Percentiles rank a stretch among this genome's conserved stretches.
Evolutionary conservation across 2,113 vertebrate species (phyloP).

Genomic region (Periophthalmus modestus): DNA sequence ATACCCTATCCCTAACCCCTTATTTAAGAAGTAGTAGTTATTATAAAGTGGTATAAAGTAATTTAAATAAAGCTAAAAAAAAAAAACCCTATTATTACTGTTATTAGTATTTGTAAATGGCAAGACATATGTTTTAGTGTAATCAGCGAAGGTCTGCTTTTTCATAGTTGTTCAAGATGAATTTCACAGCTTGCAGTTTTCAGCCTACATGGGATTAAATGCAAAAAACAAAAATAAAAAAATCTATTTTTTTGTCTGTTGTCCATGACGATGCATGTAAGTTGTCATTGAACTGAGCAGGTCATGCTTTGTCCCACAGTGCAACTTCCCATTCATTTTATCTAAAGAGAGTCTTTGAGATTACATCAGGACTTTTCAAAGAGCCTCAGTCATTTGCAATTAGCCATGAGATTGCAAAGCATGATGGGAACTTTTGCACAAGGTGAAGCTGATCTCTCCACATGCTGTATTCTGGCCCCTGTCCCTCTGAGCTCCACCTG

Average conservation of each 20-base stretch:
- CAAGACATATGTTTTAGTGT: neutral
- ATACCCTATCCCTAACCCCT: too few relatives aligned
- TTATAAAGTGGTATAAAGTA: neutral
- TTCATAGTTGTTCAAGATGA: neutral
- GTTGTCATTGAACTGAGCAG: constrained; percentile 13
- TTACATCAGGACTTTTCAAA: constrained; percentile 55
- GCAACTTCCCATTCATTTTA: constrained; percentile 25
- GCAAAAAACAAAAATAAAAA: neutral
- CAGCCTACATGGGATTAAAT: neutral
- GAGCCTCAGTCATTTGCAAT: constrained; percentile 45
- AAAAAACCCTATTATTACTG: neutral
- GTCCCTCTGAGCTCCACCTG: constrained; percentile 25
- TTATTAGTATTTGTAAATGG: neutral
- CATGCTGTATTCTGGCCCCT: constrained; percentile 10
- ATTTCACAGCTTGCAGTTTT: too few relatives aligned
- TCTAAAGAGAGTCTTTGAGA: constrained; percentile 39
- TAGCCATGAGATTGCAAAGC: constrained; percentile 30
- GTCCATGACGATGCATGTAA: neutral
- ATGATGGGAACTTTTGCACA: constrained; percentile 28
- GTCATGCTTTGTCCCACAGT: constrained; percentile 9
- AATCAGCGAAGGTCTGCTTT: neutral
- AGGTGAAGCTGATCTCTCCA: constrained; percentile 48
- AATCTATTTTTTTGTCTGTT: neutral
- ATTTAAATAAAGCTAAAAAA: neutral
- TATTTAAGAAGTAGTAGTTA: too few relatives aligned